Conservation (phyloP, 2,888 invertebrate genomes). For the Pterobdella sp. region DNA sequence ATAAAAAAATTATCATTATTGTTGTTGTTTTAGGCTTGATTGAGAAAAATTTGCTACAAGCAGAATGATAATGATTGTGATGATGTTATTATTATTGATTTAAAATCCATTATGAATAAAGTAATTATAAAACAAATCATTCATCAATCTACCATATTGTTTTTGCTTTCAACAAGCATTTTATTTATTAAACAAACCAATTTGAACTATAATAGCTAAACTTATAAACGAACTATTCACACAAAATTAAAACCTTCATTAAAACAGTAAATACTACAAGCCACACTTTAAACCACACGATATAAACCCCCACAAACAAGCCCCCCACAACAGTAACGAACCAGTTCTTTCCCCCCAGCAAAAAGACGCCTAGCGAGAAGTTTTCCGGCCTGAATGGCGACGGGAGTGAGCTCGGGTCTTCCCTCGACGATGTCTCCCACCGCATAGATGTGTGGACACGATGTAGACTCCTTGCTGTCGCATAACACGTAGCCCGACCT, state of each 20-base stretch:
- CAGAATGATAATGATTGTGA: too few species aligned
- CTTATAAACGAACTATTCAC: neutral
- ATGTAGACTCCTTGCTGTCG: constrained; percentile 40
- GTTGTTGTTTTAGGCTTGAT: too few species aligned
- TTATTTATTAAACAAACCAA: too few species aligned
- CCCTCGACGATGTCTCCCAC: constrained; percentile 65
- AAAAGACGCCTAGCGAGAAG: constrained; percentile 45
- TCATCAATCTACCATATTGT: too few species aligned
- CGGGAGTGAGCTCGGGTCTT: constrained; percentile 49
- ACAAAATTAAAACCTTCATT: neutral
- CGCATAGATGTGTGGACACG: constrained; percentile 42
- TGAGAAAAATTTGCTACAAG: too few species aligned
- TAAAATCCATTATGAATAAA: too few species aligned
- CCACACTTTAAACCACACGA: neutral
- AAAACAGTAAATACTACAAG: neutral
- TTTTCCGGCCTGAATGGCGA: constrained; percentile 45
- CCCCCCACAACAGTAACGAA: constrained; percentile 13
- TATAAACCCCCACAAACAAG: neutral
- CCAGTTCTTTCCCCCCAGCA: constrained; percentile 36
- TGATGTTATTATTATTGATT: too few species aligned
- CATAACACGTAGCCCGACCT: constrained; percentile 36
- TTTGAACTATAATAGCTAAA: too few species aligned
- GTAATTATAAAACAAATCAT: too few species aligned
- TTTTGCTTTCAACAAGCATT: too few species aligned
- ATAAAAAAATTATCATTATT: too few species aligned